These are phyloP conservation scores for Passer montanus DNA, from an alignment of 2,113 vertebrate genomes.

Conservation along the genomic window DNA sequence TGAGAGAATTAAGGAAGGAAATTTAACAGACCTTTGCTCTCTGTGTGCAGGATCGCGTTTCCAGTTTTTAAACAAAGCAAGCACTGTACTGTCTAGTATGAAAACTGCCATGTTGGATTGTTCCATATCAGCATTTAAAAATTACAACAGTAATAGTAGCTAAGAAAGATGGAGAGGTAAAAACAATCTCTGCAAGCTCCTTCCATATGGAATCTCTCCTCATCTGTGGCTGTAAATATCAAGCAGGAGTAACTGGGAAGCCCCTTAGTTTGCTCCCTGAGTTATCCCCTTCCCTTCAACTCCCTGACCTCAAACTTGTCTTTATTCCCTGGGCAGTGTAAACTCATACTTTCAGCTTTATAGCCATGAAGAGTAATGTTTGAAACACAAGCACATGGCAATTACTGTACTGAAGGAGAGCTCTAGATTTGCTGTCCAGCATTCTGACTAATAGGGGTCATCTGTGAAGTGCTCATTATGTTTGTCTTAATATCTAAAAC, in stretches of 20 bases:
- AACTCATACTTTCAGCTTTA: background rate
- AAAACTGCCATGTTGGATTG: background rate
- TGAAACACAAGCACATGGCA: background rate
- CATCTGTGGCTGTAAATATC: background rate
- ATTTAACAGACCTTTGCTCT: background rate
- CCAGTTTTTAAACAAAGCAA: background rate
- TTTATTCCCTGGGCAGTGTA: background rate
- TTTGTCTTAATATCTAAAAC: conserved; percentile 23
- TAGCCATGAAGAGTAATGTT: background rate
- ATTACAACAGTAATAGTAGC: background rate
- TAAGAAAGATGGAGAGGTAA: background rate
- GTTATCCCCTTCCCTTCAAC: background rate
- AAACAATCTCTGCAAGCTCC: background rate
- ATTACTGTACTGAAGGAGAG: background rate
- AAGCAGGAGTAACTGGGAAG: background rate
- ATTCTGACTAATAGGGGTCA: conserved; percentile 32
- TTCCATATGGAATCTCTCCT: background rate
- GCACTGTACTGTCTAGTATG: background rate
- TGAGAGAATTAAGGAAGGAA: background rate
- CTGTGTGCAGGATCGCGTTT: background rate
- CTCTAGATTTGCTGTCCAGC: background rate
- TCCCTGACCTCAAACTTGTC: background rate
- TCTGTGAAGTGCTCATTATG: conserved; percentile 2
- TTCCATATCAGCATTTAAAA: background rate
- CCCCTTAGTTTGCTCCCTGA: background rate